phyloP scores from a whole-genome alignment of 2,113 vertebrate genomes.

The Xenopus borealis region DNA sequence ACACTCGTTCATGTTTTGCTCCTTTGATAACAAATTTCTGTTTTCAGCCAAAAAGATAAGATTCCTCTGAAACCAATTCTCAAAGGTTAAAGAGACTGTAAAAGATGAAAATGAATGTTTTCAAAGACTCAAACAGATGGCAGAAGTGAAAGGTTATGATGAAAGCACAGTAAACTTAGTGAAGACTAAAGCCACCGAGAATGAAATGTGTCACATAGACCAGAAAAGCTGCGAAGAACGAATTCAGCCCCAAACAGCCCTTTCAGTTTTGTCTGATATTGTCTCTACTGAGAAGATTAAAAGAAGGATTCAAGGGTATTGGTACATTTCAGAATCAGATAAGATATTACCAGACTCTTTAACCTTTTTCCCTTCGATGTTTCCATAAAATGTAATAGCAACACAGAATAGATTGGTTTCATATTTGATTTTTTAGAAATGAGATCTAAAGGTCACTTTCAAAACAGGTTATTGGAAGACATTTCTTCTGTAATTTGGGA shows the following conservation, averaged over 20 bases:
- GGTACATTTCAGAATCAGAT: conserved; percentile 42
- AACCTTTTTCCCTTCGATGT: conserved; percentile 39
- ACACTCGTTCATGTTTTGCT: background rate
- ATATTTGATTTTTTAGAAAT: conserved; percentile 26
- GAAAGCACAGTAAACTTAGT: conserved; percentile 43
- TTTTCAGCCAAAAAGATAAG: conserved; percentile 30
- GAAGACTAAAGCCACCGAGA: conserved; percentile 42
- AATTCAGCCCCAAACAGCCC: conserved; percentile 40
- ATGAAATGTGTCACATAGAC: conserved; percentile 44
- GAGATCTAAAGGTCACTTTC: conserved; percentile 43
- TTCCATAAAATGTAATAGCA: conserved; percentile 42
- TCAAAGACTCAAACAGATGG: conserved; percentile 43
- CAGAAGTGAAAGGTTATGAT: conserved; percentile 44
- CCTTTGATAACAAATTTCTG: conserved; percentile 29
- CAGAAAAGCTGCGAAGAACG: conserved; percentile 17
- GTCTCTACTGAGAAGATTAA: conserved; percentile 40
- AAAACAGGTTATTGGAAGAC: conserved; percentile 41
- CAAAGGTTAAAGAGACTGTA: conserved; percentile 40
- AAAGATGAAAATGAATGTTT: conserved; percentile 43
- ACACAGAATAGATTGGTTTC: conserved; percentile 35
- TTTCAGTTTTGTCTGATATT: conserved; percentile 39
- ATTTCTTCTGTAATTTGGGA: conserved; percentile 17
- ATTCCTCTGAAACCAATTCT: conserved; percentile 35
- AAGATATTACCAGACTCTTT: conserved; percentile 40
- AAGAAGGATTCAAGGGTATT: conserved; percentile 39